Evolutionary conservation across 2,113 vertebrate genomes (phyloP).

Genomic region (Callopanchax toddi): DNA sequence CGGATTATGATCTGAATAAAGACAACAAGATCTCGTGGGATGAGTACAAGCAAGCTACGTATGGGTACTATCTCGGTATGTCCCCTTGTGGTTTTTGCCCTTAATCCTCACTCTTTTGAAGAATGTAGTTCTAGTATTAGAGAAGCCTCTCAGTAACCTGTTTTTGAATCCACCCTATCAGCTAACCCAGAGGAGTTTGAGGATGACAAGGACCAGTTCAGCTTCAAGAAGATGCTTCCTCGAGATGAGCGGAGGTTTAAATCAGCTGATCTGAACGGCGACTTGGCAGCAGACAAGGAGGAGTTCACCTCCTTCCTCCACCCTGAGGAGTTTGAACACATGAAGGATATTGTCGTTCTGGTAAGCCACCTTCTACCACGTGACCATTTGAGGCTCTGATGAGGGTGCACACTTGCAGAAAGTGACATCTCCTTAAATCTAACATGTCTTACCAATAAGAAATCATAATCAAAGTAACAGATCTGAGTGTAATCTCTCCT

Average conservation of each 20-base stretch:
- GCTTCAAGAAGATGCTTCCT: slow-evolving; percentile 97
- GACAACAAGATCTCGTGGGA: slow-evolving; percentile 96
- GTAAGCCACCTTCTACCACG: slow-evolving; percentile 77
- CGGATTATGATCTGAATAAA: slow-evolving; percentile 95
- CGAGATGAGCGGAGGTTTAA: slow-evolving; percentile 94
- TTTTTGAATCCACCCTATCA: slow-evolving; percentile 45
- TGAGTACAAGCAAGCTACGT: slow-evolving; percentile 96
- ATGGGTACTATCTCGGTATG: slow-evolving; percentile 94
- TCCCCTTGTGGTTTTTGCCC: neutral
- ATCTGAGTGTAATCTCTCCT: slow-evolving; percentile 17
- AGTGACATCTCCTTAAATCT: neutral
- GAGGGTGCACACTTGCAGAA: too few relatives aligned
- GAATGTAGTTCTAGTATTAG: neutral
- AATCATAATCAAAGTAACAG: slow-evolving; percentile 7
- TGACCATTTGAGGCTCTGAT: neutral
- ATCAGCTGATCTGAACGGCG: slow-evolving; percentile 86
- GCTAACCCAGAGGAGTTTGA: slow-evolving; percentile 93
- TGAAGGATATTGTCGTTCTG: slow-evolving; percentile 94
- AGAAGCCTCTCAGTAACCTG: neutral
- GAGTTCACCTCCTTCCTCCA: slow-evolving; percentile 97
- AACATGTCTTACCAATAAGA: neutral
- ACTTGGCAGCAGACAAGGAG: slow-evolving; percentile 86
- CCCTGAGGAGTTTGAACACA: slow-evolving; percentile 97
- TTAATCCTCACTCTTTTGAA: neutral
- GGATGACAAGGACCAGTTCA: slow-evolving; percentile 90